Base-by-base conservation (phyloP, 1,140 invertebrate species). In the Danaus melanippus region DNA sequence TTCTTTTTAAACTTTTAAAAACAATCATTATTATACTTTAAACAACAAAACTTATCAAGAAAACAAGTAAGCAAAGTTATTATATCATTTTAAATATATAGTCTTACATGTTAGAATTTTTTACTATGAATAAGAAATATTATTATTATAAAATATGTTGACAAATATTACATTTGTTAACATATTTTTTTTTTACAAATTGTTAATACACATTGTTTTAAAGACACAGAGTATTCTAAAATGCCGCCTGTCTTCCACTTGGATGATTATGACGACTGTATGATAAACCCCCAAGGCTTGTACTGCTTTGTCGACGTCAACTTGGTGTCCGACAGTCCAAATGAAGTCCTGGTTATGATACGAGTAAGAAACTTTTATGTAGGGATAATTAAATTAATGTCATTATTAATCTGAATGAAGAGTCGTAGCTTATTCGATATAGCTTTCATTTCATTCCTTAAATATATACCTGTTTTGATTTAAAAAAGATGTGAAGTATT, bases 261-360 rank as follows among this genome's bases (percentile, higher is more conserved):
- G 15, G 87, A 89, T 17, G 71, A 86, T 48, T 88, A 86, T 48
- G 78, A 85, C 56, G 58, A 63, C 1, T 89, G 88, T 50, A 47
- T 88, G 40, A 12, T 64, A 12, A 3, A 50, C 41, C 41, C 58
- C 9, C 12, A 59, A 8, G 64, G 59, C 10, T 44, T 74, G 6
- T 89, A 88, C 58, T 89, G 88, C 60, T 50, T 79, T n/a, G 71
- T 79, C 6, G 76, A 84, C 52, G 69, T 75, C 10, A 69, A 79
- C 46, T 64, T 87, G 21, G 53, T 71, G 55, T 46, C 67, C 61
- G 53, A 75, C 1, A 68, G 56, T 39, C 73, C 70, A 8, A 66
- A 50, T 52, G 56, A 65, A 12, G 52, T 71, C 1, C 12, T 66
- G 9, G 42, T 51, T 11, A 60, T 64, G 52, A 71, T 71, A 42